These are phyloP conservation scores for Halichondria panicea DNA, from an alignment of 37 sponge, comb jelly and placozoan genomes.

Conservation along the genomic window DNA sequence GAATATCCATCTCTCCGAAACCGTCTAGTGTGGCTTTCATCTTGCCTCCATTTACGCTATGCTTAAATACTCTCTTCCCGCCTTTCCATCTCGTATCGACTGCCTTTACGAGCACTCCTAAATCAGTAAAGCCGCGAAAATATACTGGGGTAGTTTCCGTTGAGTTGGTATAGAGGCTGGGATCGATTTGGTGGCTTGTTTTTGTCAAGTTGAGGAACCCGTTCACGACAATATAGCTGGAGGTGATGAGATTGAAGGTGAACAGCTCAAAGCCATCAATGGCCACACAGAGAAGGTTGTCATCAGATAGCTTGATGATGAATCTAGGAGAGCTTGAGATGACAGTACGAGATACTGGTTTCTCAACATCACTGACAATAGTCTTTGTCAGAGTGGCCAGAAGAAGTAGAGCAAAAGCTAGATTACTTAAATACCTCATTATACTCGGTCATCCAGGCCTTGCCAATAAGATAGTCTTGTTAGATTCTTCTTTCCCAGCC, in stretches of 20 bases:
- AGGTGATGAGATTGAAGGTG: conserved; percentile 40
- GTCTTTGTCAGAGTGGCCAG: no score
- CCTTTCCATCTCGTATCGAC: conserved; percentile 5
- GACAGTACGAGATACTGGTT: no score
- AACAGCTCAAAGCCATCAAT: conserved; percentile 41
- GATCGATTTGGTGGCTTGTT: not conserved
- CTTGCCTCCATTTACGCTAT: not conserved
- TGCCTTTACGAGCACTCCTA: conserved; percentile 12
- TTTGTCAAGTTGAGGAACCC: conserved; percentile 12
- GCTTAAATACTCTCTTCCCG: conserved; percentile 28
- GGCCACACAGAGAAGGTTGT: conserved; percentile 21
- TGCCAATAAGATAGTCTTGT: no score
- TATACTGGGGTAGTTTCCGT: no score
- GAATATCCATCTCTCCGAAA: conserved; percentile 41
- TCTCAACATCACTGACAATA: no score
- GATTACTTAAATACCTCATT: no score
- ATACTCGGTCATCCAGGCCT: no score
- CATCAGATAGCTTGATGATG: conserved; percentile 11
- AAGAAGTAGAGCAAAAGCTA: no score
- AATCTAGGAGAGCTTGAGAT: conserved; percentile 16
- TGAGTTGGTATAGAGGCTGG: no score
- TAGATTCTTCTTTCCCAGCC: no score
- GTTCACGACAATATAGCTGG: conserved; percentile 13
- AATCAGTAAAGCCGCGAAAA: conserved; percentile 12
- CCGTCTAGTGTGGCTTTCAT: conserved; percentile 20